Conservation (phyloP, 1,140 invertebrate genomes). For the Palaemon carinicauda region DNA sequence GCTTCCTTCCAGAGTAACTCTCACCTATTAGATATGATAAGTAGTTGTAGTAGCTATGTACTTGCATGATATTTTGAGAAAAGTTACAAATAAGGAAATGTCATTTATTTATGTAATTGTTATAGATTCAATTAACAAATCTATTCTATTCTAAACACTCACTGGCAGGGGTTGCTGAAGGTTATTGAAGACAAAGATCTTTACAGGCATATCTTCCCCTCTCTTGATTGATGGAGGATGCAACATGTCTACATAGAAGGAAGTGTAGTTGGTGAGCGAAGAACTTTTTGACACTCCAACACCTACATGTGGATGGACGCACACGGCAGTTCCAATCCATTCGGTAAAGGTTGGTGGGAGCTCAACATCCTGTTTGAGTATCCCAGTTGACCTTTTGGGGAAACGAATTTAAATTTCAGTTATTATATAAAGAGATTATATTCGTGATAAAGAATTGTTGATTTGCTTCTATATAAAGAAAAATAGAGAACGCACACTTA, state of each 20-base stretch:
- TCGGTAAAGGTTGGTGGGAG: constrained; percentile 79
- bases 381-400: too few species aligned
- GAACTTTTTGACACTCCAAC: constrained; percentile 71
- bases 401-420: too few species aligned
- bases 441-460: too few species aligned
- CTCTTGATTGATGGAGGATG: constrained; percentile 77
- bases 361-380: too few species aligned
- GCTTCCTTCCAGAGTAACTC: not conserved
- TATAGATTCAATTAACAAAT: not conserved
- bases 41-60: not conserved
- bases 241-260: constrained; percentile 77
- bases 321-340: constrained; percentile 77
- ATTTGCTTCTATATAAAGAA: too few species aligned
- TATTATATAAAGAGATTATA: too few species aligned
- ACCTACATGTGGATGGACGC: constrained; percentile 72
- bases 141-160: constrained; percentile 55
- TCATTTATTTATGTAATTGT: not conserved
- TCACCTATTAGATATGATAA: too few species aligned
- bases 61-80: not conserved
- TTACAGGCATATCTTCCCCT: constrained; percentile 74
- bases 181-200: constrained; percentile 79
- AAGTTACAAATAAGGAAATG: not conserved
- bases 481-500: too few species aligned
- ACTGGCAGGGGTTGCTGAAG: constrained; percentile 72
- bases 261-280: constrained; percentile 74